Percentiles rank a stretch among this genome's conserved stretches.
Conservation (phyloP, 1,140 invertebrate genomes). For the Eueides isabella region DNA sequence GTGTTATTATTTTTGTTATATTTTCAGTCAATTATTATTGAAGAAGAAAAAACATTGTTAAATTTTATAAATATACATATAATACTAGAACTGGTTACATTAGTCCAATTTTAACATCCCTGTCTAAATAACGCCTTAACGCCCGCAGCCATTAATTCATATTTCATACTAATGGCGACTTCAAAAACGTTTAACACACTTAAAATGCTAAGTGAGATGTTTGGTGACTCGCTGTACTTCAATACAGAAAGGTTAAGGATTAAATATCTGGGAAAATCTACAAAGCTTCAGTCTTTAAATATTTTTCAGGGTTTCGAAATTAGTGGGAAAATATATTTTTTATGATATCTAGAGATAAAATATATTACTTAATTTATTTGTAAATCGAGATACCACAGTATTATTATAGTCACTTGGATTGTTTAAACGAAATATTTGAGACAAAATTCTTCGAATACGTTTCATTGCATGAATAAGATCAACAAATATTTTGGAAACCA, state of each 20-base stretch:
- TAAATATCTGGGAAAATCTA: neutral
- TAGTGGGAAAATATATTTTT: neutral
- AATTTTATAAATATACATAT: no score
- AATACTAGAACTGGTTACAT: neutral
- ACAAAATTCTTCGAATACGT: no score
- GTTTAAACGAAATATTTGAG: no score
- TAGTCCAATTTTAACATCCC: neutral
- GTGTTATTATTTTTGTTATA: no score
- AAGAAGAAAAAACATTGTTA: no score
- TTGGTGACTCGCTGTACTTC: conserved; percentile 36
- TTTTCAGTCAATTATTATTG: no score
- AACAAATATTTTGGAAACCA: no score
- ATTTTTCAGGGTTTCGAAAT: neutral
- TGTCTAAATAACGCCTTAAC: neutral
- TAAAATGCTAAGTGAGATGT: conserved; percentile 66
- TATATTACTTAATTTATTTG: no score
- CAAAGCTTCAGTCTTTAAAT: neutral
- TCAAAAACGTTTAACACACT: conserved; percentile 75
- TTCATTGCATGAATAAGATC: no score
- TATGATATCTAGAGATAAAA: no score
- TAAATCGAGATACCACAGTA: no score
- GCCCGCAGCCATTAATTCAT: conserved; percentile 72
- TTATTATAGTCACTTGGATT: no score
- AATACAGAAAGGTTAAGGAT: conserved; percentile 11
- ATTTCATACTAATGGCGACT: conserved; percentile 78